A percentile compares a stretch with the other conserved stretches of the same genome.
Evolutionary conservation across 2,888 invertebrate species (phyloP).

Genomic region (Cacoxenus indagator): DNA sequence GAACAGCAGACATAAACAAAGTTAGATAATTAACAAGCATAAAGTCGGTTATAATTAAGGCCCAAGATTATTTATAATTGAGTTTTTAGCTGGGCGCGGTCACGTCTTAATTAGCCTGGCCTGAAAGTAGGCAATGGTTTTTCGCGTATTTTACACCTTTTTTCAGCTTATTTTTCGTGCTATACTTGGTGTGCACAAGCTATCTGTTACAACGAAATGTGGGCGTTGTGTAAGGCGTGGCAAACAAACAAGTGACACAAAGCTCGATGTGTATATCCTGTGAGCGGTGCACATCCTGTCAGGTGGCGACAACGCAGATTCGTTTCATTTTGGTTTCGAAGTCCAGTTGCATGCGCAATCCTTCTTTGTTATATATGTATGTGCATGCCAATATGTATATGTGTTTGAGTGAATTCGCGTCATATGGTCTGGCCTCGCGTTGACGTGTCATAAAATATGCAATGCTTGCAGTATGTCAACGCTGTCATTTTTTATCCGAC

Average conservation of each 20-base stretch:
- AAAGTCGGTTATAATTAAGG: conserved; percentile 60
- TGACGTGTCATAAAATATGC: conserved; percentile 61
- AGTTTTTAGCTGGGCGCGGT: background rate
- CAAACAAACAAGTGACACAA: too few species aligned
- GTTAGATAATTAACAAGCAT: conserved; percentile 62
- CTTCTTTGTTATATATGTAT: too few species aligned
- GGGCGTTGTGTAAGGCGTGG: too few species aligned
- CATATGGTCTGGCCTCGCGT: conserved; percentile 53
- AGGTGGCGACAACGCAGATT: too few species aligned
- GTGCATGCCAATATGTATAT: too few species aligned
- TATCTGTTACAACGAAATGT: too few species aligned
- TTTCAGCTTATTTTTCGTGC: conserved; percentile 11
- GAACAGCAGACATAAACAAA: background rate
- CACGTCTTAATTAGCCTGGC: conserved; percentile 30
- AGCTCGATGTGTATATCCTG: too few species aligned
- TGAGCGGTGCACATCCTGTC: too few species aligned
- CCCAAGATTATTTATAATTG: background rate
- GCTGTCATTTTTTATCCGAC: conserved; percentile 18
- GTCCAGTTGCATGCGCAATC: too few species aligned
- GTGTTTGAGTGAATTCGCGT: too few species aligned
- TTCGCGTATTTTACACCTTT: background rate
- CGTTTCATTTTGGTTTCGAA: too few species aligned
- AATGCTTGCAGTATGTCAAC: conserved; percentile 62
- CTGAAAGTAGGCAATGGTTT: conserved; percentile 48
- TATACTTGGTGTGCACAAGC: too few species aligned